Evolutionary conservation across 1,140 invertebrate genomes (phyloP), one percentile per base, ranked within the genome.

Genomic region (Drosophila aff.): DNA sequence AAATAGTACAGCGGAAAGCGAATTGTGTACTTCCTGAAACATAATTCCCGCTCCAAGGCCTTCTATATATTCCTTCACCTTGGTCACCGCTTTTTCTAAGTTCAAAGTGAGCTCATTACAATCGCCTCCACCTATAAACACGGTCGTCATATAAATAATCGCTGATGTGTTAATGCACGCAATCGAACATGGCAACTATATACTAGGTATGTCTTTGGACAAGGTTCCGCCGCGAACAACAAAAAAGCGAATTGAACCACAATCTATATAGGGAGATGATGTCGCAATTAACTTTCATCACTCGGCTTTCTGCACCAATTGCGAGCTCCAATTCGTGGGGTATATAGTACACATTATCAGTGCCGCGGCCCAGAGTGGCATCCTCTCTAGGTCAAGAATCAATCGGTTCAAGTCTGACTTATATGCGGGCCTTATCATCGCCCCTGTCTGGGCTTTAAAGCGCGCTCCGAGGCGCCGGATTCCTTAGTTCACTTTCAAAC

Each of bases 331-430:
- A 72, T 79, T 67, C 40, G 41, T 43, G 10, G 36, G 8, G n/a
- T 41, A 61, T 38, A 69, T 55, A 61, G 50, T 23, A 18, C 16
- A 63, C 52, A 67, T 63, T 82, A 82, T 82, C 80, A 69, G 69
- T 78, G 71, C 38, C 72, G 40, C 36, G 44, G 33, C 78, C 58
- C 31, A 43, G 41, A 78, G 65, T 76, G 66, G 59, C 79, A 86
- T 81, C 63, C 62, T 81, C 79, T 92, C 84, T 91, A 90, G 90
- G 90, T 91, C 90, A 91, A 91, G 77, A 77, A 82, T 83, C 68
- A 75, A 91, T 89, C 77, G 23, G 74, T 77, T 92, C 79, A 85
- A 91, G 82, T 77, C 67, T 82, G 57, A 59, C 26, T 58, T 72
- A 62, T 68, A 65, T 61, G 41, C 60, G 66, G 41, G 52, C 31